phyloP scores from a whole-genome alignment of 2,113 vertebrate species.

The Paramormyrops kingsleyae region DNA sequence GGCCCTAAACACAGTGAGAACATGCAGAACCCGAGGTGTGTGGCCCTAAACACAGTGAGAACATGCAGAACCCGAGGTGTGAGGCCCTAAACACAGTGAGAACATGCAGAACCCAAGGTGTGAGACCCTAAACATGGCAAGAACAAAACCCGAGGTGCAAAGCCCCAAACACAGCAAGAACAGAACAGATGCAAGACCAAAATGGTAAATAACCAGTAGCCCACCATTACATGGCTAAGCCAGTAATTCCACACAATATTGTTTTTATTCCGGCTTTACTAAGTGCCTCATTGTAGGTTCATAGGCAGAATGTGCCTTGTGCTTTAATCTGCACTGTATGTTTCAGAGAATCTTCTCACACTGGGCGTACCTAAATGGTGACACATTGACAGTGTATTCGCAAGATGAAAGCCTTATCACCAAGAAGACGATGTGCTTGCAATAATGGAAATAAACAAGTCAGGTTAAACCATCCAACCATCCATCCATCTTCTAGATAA shows the following conservation, averaged over 20 bases:
- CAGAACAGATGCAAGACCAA: not conserved
- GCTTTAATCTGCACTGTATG: not conserved
- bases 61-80: too few species aligned
- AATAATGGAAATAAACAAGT: constrained; percentile 1
- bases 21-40: not conserved
- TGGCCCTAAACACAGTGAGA: too few species aligned
- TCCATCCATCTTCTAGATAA: not conserved
- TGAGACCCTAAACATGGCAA: too few species aligned
- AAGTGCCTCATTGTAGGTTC: not conserved
- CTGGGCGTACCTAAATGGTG: not conserved
- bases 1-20: not conserved
- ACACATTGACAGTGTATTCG: not conserved
- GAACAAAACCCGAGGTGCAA: not conserved
- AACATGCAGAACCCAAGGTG: too few species aligned
- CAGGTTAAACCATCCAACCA: not conserved
- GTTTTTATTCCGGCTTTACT: not conserved
- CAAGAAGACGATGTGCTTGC: not conserved
- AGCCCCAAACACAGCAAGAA: not conserved
- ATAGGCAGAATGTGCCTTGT: not conserved
- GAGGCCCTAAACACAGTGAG: too few species aligned
- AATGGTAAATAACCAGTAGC: not conserved
- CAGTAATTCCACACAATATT: not conserved
- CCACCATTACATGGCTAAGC: not conserved
- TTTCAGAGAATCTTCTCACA: not conserved
- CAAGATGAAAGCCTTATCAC: not conserved